A percentile compares a stretch with the other conserved stretches of the same genome.
These are phyloP conservation scores for Mylabris phalerata DNA, from an alignment of 1,140 invertebrate genomes.

Conservation along the genomic window DNA sequence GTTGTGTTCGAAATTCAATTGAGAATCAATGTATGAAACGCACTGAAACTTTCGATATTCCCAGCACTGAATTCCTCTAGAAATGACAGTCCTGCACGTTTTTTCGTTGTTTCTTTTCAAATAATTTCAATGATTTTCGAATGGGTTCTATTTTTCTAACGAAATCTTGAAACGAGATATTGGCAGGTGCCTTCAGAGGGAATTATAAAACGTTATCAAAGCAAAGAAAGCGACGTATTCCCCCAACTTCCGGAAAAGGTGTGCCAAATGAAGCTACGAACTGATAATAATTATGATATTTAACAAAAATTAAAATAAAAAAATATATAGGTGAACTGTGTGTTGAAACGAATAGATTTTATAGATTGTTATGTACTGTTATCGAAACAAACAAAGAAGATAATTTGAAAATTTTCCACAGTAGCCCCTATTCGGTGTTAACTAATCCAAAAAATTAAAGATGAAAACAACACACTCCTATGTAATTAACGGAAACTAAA, in stretches of 20 bases:
- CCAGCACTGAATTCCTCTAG: too few relatives aligned
- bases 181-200: constrained; percentile 32
- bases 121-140: not conserved
- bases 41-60: too few relatives aligned
- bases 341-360: constrained; percentile 37
- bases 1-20: too few relatives aligned
- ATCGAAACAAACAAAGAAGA: constrained; percentile 10
- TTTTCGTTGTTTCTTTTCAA: too few relatives aligned
- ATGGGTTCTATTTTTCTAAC: not conserved
- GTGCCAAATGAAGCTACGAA: constrained; percentile 28
- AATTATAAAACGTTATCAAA: constrained; percentile 6
- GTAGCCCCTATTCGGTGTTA: constrained; percentile 21
- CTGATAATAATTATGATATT: constrained; percentile 15
- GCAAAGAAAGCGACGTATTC: constrained; percentile 6
- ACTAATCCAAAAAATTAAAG: not conserved
- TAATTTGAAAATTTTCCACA: constrained; percentile 20
- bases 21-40: too few relatives aligned
- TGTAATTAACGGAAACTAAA: constrained; percentile 8
- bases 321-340: constrained; percentile 33
- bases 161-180: not conserved
- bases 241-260: constrained; percentile 31
- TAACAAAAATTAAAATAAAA: not conserved
- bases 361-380: constrained; percentile 41
- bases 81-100: too few relatives aligned
- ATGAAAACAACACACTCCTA: constrained; percentile 13